Evolutionary conservation across 2,113 vertebrate species (phyloP), one percentile per base, ranked within the genome.

Genomic region (Neoarius graeffei): DNA sequence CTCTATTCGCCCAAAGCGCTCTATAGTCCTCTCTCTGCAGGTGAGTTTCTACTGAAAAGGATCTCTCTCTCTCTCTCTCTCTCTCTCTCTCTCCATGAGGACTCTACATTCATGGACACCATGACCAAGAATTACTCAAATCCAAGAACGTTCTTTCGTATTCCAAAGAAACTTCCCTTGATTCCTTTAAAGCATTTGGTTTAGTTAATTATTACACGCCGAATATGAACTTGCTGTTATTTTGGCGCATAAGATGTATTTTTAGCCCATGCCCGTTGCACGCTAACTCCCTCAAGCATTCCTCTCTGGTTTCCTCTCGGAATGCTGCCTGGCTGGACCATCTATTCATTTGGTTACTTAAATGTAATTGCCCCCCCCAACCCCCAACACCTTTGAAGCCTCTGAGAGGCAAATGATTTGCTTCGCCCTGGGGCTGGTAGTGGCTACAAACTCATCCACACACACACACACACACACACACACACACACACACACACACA

Each of bases 271-370:
- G 27, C 92, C 93, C 93, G 91, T 94, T 94, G 92, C 92, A 92
- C 91, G 91, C 94, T 94, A 91, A 91, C 89, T 94, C 93, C 91
- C 94, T 95, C 94, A 96, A 95, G 69, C 95, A 93, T 93, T 90
- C 88, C 94, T 90, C 93, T 94, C 93, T 96, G 95, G 95, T 95
- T 94, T 90, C 87, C 94, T 94, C 92, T 92, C 91, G 93, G 94
- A 95, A 94, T 94, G 93, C 93, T 94, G 94, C 95, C 94, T 94
- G 94, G 94, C 94, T 95, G 94, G 94, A 94, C 93, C 95, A 94
- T 96, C 95, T 95, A 96, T 96, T 96, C 95, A 96, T 96, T 95
- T 95, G 93, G 95, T 96, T 95, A 95, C 95, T 96, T 96, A 95
- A 96, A 95, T 96, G 94, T 96, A 96, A 96, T 96, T 96, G 95